Evolutionary conservation across 2,113 vertebrate species (phyloP), one percentile per base, ranked within the genome.

Genomic region (Trochalopteron elliotii): DNA sequence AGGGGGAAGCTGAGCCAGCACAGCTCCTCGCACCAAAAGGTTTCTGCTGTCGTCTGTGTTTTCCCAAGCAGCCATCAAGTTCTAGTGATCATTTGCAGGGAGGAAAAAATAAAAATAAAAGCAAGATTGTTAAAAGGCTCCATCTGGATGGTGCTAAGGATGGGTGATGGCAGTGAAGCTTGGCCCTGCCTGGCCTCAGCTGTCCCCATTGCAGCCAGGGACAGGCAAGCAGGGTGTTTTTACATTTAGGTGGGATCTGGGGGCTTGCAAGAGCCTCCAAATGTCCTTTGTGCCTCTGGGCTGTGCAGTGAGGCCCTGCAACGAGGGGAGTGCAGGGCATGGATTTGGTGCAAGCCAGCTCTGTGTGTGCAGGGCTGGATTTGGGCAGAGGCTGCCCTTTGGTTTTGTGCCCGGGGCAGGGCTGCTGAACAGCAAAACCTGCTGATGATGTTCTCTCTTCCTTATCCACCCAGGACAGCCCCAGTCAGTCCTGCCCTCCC

Each of bases 71-170:
- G 94, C 53, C 89, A 75, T 96, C 95, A 90, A 92, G 93, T 96
- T 91, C 96, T 53, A 81, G 79, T 83, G 90, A 97, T 97, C 89
- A 33, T 94, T 97, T 97, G 88, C 94, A 97, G 96, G 92, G 82
- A 85, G 74, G 49, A 20, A 83, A 81, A 83, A 87, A 82, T 31
- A 52, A 94, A 97, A 97, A 96, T 91, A 97, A 97, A 96, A 4
- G 44, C 61, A 16, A 71, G 95, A 91, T 96, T 56, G 94, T 97
- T 96, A 95, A 97, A 96, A 95, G 91, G 72, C 91, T 93, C 78
- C 61, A 77, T 94, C 97, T 93, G 87, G 82, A 75, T 60, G 9
- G 33, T 90, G 83, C 96, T 97, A 91, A 94, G 82, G 88, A 39
- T 45, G 88, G 91, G 89, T 23, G 79, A 22, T 76, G 83, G 94